A percentile compares a stretch with the other conserved stretches of the same genome.
These are phyloP conservation scores for Heliconius hermathena DNA, from an alignment of 1,140 invertebrate genomes.

Conservation along the genomic window DNA sequence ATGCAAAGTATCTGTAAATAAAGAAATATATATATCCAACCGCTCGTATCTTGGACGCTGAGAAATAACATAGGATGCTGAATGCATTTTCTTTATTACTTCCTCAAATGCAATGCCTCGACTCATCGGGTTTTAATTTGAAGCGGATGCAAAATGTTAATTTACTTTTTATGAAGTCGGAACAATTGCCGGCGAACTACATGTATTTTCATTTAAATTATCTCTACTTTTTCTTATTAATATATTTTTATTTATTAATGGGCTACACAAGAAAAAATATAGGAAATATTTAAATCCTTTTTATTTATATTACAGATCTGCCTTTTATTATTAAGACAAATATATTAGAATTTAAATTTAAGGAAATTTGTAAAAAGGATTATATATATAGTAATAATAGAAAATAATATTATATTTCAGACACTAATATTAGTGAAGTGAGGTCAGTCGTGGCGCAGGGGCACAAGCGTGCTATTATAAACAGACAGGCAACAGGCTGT, in stretches of 20 bases:
- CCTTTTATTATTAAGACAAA: no score
- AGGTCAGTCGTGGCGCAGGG: no score
- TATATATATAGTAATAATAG: no score
- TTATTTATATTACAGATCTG: no score
- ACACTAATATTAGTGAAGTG: no score
- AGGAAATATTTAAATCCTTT: no score
- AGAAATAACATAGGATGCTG: slow-evolving; percentile 40
- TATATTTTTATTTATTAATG: neutral
- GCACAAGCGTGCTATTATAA: no score
- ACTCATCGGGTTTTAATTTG: slow-evolving; percentile 40
- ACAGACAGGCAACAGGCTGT: no score
- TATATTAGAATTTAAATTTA: no score
- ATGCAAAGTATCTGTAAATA: neutral
- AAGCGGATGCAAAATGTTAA: slow-evolving; percentile 27
- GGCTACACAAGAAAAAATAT: no score
- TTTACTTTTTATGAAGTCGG: slow-evolving; percentile 28
- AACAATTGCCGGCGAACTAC: neutral
- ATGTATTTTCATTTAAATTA: slow-evolving; percentile 9
- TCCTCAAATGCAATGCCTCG: slow-evolving; percentile 38
- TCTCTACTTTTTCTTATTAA: neutral
- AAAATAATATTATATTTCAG: no score
- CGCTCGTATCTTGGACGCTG: neutral
- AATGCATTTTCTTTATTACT: slow-evolving; percentile 47
- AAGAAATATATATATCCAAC: neutral
- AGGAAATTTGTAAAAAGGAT: no score